A percentile compares a stretch with the other conserved stretches of the same genome.
phyloP scores from a whole-genome alignment of 2,888 invertebrate species.

The Lordiphosa andalusiaca region DNA sequence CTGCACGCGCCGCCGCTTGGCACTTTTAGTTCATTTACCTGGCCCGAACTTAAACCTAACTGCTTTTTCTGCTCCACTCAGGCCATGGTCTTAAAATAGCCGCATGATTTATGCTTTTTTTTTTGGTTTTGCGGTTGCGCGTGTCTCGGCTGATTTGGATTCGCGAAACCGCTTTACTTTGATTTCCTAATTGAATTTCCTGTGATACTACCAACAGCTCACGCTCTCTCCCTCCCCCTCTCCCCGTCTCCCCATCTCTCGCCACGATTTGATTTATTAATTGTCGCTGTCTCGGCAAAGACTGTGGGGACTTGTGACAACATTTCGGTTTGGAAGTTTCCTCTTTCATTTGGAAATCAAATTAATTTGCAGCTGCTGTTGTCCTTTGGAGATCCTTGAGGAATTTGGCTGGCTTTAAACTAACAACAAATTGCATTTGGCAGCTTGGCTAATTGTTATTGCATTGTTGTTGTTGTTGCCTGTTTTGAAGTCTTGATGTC shows the following conservation, averaged over 20 bases:
- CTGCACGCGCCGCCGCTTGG: slow-evolving; percentile 52
- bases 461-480: slow-evolving; percentile 30
- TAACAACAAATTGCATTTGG: slow-evolving; percentile 38
- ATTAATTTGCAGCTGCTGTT: slow-evolving; percentile 68
- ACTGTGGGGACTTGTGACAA: neutral
- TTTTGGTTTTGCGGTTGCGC: slow-evolving; percentile 24
- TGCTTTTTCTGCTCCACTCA: slow-evolving; percentile 26
- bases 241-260: neutral
- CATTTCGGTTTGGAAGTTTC: no score
- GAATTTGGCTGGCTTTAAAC: slow-evolving; percentile 40
- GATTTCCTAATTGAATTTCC: slow-evolving; percentile 52
- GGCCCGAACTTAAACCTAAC: slow-evolving; percentile 31
- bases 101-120: slow-evolving; percentile 42
- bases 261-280: slow-evolving; percentile 73
- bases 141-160: slow-evolving; percentile 53
- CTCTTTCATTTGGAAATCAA: slow-evolving; percentile 34
- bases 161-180: slow-evolving; percentile 19
- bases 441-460: slow-evolving; percentile 64
- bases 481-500: no score
- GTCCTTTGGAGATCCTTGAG: slow-evolving; percentile 47
- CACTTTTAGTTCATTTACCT: slow-evolving; percentile 70
- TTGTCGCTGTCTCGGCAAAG: slow-evolving; percentile 36
- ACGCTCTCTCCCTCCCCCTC: neutral
- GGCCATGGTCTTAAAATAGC: slow-evolving; percentile 40
- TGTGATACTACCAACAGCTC: slow-evolving; percentile 10